Evolutionary conservation across 2,888 invertebrate species (phyloP).

Genomic region (Cantharis nigra): DNA sequence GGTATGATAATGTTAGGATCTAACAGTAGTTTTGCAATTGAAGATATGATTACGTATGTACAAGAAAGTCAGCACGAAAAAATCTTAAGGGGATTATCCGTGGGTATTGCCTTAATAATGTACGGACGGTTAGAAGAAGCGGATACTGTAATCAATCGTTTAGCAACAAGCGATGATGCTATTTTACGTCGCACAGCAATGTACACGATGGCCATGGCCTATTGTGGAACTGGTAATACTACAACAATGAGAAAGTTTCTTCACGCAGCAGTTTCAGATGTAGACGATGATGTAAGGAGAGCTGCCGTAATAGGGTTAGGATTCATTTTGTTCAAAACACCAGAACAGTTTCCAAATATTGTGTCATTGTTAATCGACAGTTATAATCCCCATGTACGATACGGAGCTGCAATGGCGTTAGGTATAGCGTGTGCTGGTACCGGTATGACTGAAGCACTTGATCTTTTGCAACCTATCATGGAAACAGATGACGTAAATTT

Average conservation of each 20-base stretch:
- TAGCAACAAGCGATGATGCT: slow-evolving; percentile 93
- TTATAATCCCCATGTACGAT: slow-evolving; percentile 98
- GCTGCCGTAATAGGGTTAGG: slow-evolving; percentile 88
- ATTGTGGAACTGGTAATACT: slow-evolving; percentile 97
- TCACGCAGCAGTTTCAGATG: slow-evolving; percentile 94
- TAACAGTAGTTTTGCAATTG: slow-evolving; percentile 83
- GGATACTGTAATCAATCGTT: slow-evolving; percentile 86
- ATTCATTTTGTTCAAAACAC: slow-evolving; percentile 66
- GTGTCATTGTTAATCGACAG: slow-evolving; percentile 96
- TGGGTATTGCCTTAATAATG: slow-evolving; percentile 96
- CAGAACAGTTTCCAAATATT: slow-evolving; percentile 96
- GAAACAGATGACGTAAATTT: slow-evolving; percentile 98
- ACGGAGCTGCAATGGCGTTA: slow-evolving; percentile 98
- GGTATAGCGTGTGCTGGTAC: slow-evolving; percentile 99
- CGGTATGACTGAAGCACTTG: slow-evolving; percentile 95
- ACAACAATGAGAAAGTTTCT: slow-evolving; percentile 92
- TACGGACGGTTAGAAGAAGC: slow-evolving; percentile 97
- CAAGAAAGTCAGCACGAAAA: slow-evolving; percentile 98
- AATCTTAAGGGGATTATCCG: slow-evolving; percentile 95
- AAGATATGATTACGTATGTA: slow-evolving; percentile 96
- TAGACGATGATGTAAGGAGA: slow-evolving; percentile 97
- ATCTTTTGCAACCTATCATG: slow-evolving; percentile 94
- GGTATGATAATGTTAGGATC: slow-evolving; percentile 99
- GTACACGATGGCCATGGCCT: slow-evolving; percentile 98
- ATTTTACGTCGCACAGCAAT: slow-evolving; percentile 94